Conservation (phyloP, 2,113 vertebrate species). For the Asarcornis scutulata region DNA sequence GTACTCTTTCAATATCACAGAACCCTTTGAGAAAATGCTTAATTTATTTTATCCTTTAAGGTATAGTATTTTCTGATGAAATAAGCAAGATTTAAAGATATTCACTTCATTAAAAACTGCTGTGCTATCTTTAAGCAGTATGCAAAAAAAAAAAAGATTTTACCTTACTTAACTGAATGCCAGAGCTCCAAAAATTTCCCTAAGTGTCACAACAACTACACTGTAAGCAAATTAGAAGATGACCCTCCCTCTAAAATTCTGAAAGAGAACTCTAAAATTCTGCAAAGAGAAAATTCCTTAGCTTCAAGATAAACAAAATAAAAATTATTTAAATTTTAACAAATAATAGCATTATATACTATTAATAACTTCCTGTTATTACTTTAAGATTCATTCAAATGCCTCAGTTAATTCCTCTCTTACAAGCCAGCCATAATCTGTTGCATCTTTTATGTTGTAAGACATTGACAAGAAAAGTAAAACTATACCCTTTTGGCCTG, state of each 20-base stretch:
- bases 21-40: constrained; percentile 18
- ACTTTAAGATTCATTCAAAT: background rate
- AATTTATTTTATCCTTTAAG: constrained; percentile 8
- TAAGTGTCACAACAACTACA: background rate
- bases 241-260: background rate
- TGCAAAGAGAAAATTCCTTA: background rate
- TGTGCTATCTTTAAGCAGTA: background rate
- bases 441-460: background rate
- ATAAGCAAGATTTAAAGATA: constrained; percentile 16
- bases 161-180: background rate
- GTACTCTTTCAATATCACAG: background rate
- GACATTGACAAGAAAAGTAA: background rate
- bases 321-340: background rate
- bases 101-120: background rate
- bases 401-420: background rate
- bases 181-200: background rate
- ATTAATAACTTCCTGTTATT: background rate
- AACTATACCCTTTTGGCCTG: background rate
- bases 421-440: background rate
- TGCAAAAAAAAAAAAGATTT: background rate
- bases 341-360: background rate
- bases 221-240: background rate
- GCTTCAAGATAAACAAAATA: background rate
- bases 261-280: background rate
- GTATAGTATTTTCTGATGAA: constrained; percentile 30